Conservation (phyloP, 2,113 vertebrate genomes). For the Potamarius usumacintae region DNA sequence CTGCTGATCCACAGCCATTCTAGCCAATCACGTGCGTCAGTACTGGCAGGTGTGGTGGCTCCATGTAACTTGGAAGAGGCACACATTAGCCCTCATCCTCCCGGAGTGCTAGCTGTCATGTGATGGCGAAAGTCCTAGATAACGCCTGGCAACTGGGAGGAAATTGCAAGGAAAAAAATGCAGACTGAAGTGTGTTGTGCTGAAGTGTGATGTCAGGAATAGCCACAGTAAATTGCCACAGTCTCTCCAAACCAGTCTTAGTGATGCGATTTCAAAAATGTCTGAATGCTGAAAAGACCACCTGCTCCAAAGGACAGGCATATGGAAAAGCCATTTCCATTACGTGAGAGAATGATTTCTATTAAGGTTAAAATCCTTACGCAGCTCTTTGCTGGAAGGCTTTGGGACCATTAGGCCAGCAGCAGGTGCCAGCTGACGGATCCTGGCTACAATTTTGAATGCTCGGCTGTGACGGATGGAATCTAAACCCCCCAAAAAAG, state of each 20-base stretch:
- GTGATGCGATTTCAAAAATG: slow-evolving; percentile 25
- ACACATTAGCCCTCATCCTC: neutral
- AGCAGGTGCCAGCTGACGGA: slow-evolving; percentile 59
- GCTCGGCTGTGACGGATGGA: slow-evolving; percentile 39
- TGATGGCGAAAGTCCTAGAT: neutral
- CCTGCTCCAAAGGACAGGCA: slow-evolving; percentile 12
- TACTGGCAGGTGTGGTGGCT: neutral
- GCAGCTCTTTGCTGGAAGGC: slow-evolving; percentile 51
- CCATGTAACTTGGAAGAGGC: neutral
- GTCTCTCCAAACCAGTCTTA: slow-evolving; percentile 6
- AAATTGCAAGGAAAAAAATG: neutral
- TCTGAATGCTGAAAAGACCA: slow-evolving; percentile 26
- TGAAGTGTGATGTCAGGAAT: neutral
- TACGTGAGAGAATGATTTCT: slow-evolving; percentile 42
- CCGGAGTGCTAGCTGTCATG: neutral
- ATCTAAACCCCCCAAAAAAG: slow-evolving; percentile 46
- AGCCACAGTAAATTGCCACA: neutral
- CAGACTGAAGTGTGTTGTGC: neutral
- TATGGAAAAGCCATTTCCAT: slow-evolving; percentile 34
- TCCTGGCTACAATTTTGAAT: slow-evolving; percentile 36
- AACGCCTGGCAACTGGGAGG: slow-evolving; percentile 36
- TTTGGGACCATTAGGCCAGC: slow-evolving; percentile 49
- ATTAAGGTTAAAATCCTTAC: slow-evolving; percentile 56
- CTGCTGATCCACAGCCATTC: neutral
- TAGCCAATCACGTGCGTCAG: neutral